phyloP scores from a whole-genome alignment of 1,140 invertebrate species.

The Amphibalanus amphitrite region DNA sequence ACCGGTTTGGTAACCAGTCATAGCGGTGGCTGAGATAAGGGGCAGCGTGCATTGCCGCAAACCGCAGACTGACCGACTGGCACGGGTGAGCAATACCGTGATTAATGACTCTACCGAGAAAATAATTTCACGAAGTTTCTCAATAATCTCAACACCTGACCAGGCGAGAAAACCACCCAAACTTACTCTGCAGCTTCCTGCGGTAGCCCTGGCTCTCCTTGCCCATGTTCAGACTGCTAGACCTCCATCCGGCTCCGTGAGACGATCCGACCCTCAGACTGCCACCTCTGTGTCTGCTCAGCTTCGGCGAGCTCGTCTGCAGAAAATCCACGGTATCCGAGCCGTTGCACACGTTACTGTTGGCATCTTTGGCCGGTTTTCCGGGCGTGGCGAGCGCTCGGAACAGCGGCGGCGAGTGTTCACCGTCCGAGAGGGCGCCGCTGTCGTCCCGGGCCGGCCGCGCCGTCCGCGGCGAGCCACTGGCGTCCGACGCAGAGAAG shows the following conservation, averaged over 20 bases:
- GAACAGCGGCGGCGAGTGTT: background rate
- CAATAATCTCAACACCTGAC: too few species aligned
- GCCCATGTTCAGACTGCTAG: background rate
- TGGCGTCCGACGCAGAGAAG: background rate
- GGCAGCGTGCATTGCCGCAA: too few species aligned
- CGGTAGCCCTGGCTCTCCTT: slow-evolving; percentile 13
- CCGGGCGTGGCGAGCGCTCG: slow-evolving; percentile 8
- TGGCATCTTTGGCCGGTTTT: slow-evolving; percentile 18
- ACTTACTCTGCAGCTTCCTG: slow-evolving; percentile 13
- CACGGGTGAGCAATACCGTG: too few species aligned
- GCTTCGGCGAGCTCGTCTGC: background rate
- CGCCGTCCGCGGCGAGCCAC: background rate
- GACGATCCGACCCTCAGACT: background rate
- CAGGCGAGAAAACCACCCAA: too few species aligned
- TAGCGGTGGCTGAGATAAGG: too few species aligned
- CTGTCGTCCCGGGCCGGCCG: background rate
- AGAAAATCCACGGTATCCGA: background rate
- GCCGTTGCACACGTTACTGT: background rate
- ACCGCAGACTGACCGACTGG: too few species aligned
- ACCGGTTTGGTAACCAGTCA: too few species aligned
- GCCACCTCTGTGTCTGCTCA: slow-evolving; percentile 28
- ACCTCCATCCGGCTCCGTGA: background rate
- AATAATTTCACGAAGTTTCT: too few species aligned
- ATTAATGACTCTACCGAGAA: too few species aligned
- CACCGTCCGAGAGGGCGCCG: background rate